These are phyloP conservation scores for Pristionchus fissidentatus DNA, from an alignment of 2,888 invertebrate genomes.

Conservation along the genomic window DNA sequence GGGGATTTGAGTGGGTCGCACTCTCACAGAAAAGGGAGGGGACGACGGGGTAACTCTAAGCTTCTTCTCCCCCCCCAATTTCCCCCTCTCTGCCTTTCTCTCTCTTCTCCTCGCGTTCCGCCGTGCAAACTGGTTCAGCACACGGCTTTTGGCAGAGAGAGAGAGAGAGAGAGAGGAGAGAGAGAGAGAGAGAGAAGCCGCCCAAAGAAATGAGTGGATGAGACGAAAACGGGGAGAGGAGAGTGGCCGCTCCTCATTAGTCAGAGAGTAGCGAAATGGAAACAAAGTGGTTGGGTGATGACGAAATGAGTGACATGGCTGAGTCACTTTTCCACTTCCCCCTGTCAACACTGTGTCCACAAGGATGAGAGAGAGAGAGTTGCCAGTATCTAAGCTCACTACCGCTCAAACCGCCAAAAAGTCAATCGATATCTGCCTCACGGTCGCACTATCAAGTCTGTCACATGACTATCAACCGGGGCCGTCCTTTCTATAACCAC, in stretches of 20 bases:
- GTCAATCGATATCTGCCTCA: too few species aligned
- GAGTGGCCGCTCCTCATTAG: constrained; percentile 27
- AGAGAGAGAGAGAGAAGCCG: neutral
- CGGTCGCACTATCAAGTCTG: too few species aligned
- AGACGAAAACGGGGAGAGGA: neutral
- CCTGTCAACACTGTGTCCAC: too few species aligned
- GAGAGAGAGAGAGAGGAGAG: neutral
- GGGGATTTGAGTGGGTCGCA: too few species aligned
- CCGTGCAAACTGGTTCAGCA: constrained; percentile 20
- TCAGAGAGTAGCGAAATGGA: neutral
- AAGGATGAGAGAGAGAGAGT: too few species aligned
- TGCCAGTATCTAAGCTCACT: too few species aligned
- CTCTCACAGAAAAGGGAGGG: neutral
- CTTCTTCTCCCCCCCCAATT: constrained; percentile 26
- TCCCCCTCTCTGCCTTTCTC: neutral
- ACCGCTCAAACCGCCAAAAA: too few species aligned
- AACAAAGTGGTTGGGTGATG: neutral
- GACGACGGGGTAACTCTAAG: neutral
- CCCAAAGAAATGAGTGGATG: neutral
- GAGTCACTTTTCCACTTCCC: neutral
- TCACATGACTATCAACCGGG: too few species aligned
- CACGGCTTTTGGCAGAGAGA: constrained; percentile 13
- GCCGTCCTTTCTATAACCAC: too few species aligned
- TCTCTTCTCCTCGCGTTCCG: neutral
- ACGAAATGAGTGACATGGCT: constrained; percentile 32